Conservation (phyloP, 1,140 invertebrate genomes). For the Pseudomyrmex gracilis region DNA sequence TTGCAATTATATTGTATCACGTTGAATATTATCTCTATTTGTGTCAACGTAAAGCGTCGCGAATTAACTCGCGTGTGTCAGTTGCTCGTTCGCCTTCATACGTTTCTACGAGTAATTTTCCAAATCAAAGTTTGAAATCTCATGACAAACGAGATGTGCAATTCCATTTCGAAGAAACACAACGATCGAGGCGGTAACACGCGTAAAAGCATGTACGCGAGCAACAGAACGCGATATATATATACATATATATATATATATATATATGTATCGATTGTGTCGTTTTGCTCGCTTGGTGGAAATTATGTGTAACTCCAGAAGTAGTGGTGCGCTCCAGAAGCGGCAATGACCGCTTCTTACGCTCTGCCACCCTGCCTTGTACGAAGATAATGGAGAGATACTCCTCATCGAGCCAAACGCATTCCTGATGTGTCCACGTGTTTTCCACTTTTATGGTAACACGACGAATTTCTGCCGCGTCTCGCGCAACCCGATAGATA, state of each 20-base stretch:
- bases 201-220: background rate
- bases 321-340: slow-evolving; percentile 7
- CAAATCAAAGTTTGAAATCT: slow-evolving; percentile 9
- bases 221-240: background rate
- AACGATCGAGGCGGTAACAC: slow-evolving; percentile 25
- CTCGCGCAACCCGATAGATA: background rate
- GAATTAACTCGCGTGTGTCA: background rate
- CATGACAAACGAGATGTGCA: slow-evolving; percentile 1
- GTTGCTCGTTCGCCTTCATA: too few species aligned
- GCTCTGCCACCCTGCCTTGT: slow-evolving; percentile 6
- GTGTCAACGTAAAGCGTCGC: background rate
- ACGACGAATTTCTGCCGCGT: slow-evolving; percentile 58
- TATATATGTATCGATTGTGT: slow-evolving; percentile 22
- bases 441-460: slow-evolving; percentile 54
- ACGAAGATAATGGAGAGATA: slow-evolving; percentile 64
- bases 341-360: slow-evolving; percentile 44
- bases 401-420: slow-evolving; percentile 37
- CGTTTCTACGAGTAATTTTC: slow-evolving; percentile 5
- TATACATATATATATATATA: background rate
- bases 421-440: background rate
- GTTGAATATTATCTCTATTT: too few species aligned
- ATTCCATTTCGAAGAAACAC: slow-evolving; percentile 24
- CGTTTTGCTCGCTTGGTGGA: slow-evolving; percentile 20
- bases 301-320: slow-evolving; percentile 20
- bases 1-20: too few species aligned